Evolutionary conservation across 2,113 vertebrate species (phyloP), one percentile per base, ranked within the genome.

Genomic region (Desmodus rotundus): DNA sequence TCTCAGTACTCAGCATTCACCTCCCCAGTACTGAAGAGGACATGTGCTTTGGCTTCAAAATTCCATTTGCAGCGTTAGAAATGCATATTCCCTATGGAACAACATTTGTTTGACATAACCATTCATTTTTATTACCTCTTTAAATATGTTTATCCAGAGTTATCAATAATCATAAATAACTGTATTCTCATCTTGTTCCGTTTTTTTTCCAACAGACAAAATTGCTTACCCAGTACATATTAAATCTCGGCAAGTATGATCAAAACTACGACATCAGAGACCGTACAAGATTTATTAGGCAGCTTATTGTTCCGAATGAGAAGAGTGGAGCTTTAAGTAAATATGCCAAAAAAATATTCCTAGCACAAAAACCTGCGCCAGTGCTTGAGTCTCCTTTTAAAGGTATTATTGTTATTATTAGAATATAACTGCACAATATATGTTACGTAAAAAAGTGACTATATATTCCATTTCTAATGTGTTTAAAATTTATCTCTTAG

Each of bases 101-200:
- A 98, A 99, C 99, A 99, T 99, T 99, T 99, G 98, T 99, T 99
- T 99, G 98, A 98, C 99, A 98, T 98, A 98, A 99, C 99, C 99
- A 99, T 99, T 99, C 98, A 98, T 99, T 99, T 99, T 99, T 99
- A 99, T 99, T 99, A 99, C 98, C 98, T 97, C 97, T 98, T 99
- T 99, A 99, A 99, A 99, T 99, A 99, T 99, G 99, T 99, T 99
- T 99, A 99, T 99, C 99, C 99, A 99, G 98, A 99, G 98, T 99
- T 99, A 99, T 99, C 99, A 99, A 99, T 99, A 99, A 99, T 99
- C 99, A 99, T 99, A 99, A 99, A 99, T 99, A 99, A 99, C 98
- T 98, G 97, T 98, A 98, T 98, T 98, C 97, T 98, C 97, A 98
- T 98, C 98, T 98, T 98, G 97, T 98, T 97, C 98, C 98, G 95